These are phyloP conservation scores for Crossaster papposus DNA, from an alignment of 53 echinoderm and acorn worm genomes.

Conservation along the genomic window DNA sequence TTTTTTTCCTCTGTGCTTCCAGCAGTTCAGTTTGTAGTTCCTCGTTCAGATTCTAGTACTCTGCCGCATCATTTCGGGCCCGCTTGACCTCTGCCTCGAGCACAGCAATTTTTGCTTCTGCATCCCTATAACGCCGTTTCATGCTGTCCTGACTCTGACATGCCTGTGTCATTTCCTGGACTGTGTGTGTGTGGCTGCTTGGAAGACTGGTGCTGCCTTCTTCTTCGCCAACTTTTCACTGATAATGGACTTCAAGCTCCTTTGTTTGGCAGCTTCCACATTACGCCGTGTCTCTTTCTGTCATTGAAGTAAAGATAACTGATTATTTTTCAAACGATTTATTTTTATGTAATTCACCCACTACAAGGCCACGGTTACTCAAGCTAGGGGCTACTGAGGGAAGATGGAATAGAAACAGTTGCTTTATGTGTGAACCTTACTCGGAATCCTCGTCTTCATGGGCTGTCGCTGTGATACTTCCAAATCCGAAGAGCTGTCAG, in stretches of 20 bases:
- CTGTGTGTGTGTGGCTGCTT: background rate
- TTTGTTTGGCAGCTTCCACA: background rate
- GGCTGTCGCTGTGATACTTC: background rate
- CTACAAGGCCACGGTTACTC: too few species aligned
- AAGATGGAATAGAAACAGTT: too few species aligned
- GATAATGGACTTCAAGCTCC: constrained; percentile 6
- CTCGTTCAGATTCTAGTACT: background rate
- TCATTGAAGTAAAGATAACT: background rate
- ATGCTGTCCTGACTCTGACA: background rate
- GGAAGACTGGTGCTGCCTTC: background rate
- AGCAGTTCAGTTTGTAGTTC: constrained; percentile 1
- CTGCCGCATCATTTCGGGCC: background rate
- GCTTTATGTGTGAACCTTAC: too few species aligned
- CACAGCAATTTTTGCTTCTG: background rate
- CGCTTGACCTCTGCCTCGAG: background rate
- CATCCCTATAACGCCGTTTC: background rate
- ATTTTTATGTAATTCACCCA: too few species aligned
- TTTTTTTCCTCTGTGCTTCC: background rate
- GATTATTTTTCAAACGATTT: background rate
- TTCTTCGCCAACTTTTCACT: constrained; percentile 10
- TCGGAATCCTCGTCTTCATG: background rate
- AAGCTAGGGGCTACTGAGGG: too few species aligned
- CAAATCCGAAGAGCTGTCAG: too few species aligned
- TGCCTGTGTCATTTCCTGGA: background rate
- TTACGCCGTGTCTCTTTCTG: background rate